These are phyloP conservation scores for Meghimatium bilineatum DNA, from an alignment of 2,888 invertebrate species.

Conservation along the genomic window DNA sequence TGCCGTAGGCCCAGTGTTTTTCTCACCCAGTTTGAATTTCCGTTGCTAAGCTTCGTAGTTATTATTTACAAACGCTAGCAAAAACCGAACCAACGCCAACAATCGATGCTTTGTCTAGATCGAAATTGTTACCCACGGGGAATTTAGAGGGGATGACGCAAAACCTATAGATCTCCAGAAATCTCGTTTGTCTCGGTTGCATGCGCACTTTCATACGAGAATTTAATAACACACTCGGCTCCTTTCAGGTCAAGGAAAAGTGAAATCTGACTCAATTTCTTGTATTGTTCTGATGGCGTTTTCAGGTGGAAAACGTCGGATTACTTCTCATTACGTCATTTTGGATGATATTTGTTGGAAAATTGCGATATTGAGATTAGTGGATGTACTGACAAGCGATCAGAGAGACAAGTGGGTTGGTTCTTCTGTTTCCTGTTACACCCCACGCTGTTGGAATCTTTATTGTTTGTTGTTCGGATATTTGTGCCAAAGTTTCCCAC, in stretches of 20 bases:
- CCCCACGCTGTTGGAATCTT: neutral
- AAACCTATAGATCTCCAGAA: slow-evolving; percentile 20
- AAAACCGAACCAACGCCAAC: neutral
- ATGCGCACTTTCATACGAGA: slow-evolving; percentile 36
- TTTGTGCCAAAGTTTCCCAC: neutral
- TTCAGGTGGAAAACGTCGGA: neutral
- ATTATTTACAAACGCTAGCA: slow-evolving; percentile 41
- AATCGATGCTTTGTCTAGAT: slow-evolving; percentile 20
- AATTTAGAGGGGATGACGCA: slow-evolving; percentile 12
- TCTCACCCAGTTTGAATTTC: slow-evolving; percentile 9
- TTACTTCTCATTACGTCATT: slow-evolving; percentile 22
- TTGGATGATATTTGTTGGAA: neutral
- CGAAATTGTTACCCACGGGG: neutral
- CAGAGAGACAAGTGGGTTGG: neutral
- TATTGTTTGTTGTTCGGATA: slow-evolving; percentile 3
- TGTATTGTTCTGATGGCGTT: neutral
- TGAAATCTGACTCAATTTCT: slow-evolving; percentile 14
- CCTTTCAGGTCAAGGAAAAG: slow-evolving; percentile 5
- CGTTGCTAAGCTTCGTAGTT: slow-evolving; percentile 14
- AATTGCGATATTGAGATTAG: neutral
- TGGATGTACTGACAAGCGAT: neutral
- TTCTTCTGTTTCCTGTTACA: slow-evolving; percentile 16
- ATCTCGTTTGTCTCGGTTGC: slow-evolving; percentile 44
- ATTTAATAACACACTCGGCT: slow-evolving; percentile 33
- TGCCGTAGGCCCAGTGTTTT: neutral